Conservation (phyloP, 2,113 vertebrate species). For the Sarotherodon lohbergeri region DNA sequence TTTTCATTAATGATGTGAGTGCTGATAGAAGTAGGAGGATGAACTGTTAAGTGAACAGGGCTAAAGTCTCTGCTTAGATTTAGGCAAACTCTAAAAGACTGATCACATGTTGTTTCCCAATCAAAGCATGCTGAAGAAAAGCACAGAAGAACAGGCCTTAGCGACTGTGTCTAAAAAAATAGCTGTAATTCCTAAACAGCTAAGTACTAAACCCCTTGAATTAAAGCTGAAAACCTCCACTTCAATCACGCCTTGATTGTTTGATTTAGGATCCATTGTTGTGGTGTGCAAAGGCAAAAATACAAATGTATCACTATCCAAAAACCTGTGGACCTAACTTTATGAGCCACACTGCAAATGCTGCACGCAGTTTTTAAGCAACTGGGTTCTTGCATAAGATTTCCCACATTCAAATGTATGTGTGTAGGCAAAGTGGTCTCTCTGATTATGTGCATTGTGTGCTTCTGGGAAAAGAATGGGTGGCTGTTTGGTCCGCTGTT, state of each 20-base stretch:
- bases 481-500: background rate
- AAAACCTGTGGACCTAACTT: background rate
- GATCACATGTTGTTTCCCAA: background rate
- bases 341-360: background rate
- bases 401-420: background rate
- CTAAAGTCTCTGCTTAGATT: background rate
- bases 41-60: background rate
- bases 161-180: background rate
- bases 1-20: background rate
- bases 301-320: background rate
- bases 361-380: background rate
- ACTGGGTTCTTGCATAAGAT: background rate
- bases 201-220: background rate
- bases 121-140: background rate
- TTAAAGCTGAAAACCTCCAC: background rate
- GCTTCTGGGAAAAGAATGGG: background rate
- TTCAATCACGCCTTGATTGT: background rate
- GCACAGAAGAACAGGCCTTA: background rate
- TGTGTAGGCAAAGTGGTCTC: conserved; percentile 4
- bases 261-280: background rate
- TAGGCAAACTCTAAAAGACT: background rate
- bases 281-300: background rate
- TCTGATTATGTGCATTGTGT: background rate
- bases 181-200: background rate
- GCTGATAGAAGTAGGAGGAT: background rate